Conservation (phyloP, 2,797 vertebrate genomes). For the Chaetophractus vellerosus region DNA sequence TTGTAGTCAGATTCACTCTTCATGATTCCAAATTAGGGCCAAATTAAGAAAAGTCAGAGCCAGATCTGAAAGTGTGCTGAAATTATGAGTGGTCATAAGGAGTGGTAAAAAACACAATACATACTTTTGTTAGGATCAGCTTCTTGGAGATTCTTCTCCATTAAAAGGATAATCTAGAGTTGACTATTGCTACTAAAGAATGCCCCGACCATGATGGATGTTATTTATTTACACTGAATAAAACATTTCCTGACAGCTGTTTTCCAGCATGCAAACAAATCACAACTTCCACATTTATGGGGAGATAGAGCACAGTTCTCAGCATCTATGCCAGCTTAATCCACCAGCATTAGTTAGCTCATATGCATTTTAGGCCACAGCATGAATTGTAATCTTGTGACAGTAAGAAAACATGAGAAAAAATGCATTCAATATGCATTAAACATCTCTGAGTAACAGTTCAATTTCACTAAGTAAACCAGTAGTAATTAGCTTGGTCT, state of each 20-base stretch:
- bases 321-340: conserved; percentile 91
- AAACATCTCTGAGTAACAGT: conserved; percentile 83
- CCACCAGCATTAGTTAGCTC: conserved; percentile 81
- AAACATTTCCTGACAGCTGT: conserved; percentile 90
- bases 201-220: conserved; percentile 90
- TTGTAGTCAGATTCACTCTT: neutral
- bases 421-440: conserved; percentile 88
- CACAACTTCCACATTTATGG: conserved; percentile 88
- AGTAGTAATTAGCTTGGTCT: conserved; percentile 84
- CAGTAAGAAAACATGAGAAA: conserved; percentile 89
- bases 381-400: conserved; percentile 82
- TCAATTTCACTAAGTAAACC: conserved; percentile 85
- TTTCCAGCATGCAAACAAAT: conserved; percentile 86
- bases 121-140: neutral
- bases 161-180: neutral
- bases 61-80: neutral
- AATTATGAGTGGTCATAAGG: neutral
- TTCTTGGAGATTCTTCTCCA: neutral
- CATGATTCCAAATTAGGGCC: conserved; percentile 16
- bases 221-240: conserved; percentile 96
- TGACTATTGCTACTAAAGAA: neutral
- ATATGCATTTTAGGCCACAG: conserved; percentile 70
- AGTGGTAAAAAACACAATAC: neutral
- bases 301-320: conserved; percentile 88
- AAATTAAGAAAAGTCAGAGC: neutral